A percentile compares a stretch with the other conserved stretches of the same genome.
These are phyloP conservation scores for Solenodon paradoxus DNA, from an alignment of 2,113 vertebrate species.

Conservation along the genomic window DNA sequence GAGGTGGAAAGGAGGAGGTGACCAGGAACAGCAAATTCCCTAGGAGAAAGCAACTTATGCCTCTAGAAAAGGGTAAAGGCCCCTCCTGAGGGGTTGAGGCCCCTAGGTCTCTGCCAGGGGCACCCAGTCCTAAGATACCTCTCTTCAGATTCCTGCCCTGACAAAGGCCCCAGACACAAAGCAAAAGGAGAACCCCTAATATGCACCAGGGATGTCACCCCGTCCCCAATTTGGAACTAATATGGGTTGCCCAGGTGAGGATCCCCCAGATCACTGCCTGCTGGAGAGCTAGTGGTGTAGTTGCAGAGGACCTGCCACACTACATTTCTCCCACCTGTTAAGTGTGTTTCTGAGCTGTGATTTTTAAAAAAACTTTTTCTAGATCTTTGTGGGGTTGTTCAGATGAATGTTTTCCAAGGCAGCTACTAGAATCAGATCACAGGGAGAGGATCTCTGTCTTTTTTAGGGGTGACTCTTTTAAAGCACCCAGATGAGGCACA, in stretches of 20 bases:
- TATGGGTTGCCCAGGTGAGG: neutral
- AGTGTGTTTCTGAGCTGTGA: neutral
- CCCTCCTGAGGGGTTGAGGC: neutral
- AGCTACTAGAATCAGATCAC: neutral
- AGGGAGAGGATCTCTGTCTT: neutral
- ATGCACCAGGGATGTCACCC: neutral
- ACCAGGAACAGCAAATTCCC: neutral
- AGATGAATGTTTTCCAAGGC: neutral
- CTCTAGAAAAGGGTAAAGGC: neutral
- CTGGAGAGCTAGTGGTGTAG: neutral
- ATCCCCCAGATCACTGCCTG: neutral
- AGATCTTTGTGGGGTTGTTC: neutral
- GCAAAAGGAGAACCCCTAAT: neutral
- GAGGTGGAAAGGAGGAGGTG: neutral
- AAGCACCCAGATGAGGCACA: no score
- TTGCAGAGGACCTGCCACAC: neutral
- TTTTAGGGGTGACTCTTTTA: neutral
- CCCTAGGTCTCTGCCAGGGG: neutral
- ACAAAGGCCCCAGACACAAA: neutral
- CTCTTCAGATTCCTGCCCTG: neutral
- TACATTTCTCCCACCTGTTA: neutral
- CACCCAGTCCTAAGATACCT: neutral
- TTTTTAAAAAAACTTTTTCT: neutral
- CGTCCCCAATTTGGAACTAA: neutral
- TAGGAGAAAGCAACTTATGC: neutral